Conservation (phyloP, 2,113 vertebrate genomes). For the Emydura subglobosa region DNA sequence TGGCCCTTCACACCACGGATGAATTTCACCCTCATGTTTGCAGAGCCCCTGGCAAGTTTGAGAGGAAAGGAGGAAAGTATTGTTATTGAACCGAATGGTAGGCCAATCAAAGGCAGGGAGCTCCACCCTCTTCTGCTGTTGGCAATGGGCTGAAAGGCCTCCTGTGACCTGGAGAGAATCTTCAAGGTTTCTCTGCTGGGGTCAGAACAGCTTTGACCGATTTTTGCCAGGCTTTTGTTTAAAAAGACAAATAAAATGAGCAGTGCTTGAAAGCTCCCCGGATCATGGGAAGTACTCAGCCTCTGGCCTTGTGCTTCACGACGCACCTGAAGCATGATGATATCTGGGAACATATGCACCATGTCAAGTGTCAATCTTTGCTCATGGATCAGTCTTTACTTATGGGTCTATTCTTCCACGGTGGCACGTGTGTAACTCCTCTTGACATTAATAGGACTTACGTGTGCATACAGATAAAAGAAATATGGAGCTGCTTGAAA, state of each 20-base stretch:
- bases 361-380: background rate
- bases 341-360: background rate
- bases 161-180: fast-evolving
- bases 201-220: background rate
- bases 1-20: background rate
- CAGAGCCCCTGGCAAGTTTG: background rate
- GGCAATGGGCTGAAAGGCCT: background rate
- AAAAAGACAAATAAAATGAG: background rate
- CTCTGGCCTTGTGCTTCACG: fast-evolving
- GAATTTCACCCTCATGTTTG: background rate
- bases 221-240: background rate
- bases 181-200: background rate
- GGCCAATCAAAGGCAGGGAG: background rate
- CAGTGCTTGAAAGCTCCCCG: fast-evolving
- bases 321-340: background rate
- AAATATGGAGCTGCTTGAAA: background rate
- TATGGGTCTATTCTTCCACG: background rate
- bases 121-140: background rate
- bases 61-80: background rate
- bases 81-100: background rate
- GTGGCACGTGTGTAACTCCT: background rate
- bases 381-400: background rate
- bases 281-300: background rate
- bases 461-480: background rate
- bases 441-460: background rate